Base-by-base conservation (phyloP, 2,797 vertebrate species). In the Coranthus polyacanthus region DNA sequence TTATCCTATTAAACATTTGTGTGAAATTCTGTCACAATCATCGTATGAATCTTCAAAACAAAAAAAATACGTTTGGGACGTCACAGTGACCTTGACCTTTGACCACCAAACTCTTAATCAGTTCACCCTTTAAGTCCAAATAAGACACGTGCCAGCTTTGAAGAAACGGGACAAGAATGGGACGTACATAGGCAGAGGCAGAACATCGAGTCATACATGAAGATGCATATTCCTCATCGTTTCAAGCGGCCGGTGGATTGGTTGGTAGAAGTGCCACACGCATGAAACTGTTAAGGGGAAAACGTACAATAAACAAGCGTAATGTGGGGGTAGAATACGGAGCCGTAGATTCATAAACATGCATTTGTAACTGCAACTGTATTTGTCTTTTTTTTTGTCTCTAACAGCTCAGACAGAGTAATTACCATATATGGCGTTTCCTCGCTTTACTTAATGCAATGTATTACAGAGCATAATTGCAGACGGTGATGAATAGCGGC, bases 401-500 rank as follows among this genome's bases (percentile, higher is more conserved):
- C 44, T 18, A 24, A 74, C 59, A 62, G 72, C 60, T 61, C 61
- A 56, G 51, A 68, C 51, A 58, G 24, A 64, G 49, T 61, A 53
- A 78, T 85, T 82, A 85, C 81, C 68, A 60, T 60, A 72, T 62
- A 34, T 7, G 7, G 64, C 29, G 54, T 58, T 78, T 85, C 65
- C 66, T 70, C 24, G 46, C 73, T 84, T 79, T 79, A 71, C 78
- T 75, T 77, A 85, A 77, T 78, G 71, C 67, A 76, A 75, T 83
- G 80, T 77, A 89, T 86, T 79, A 81, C 57, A 80, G 80, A 81
- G 80, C 68, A 73, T 88, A 81, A 89, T 82, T 82, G 63, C 74
- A 86, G 89, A 84, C 64, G 57, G 79, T 91, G 91, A 94, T 90
- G 72, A 91, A 93, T 91, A 74, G 86, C 53, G 10, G 78, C 53